Conservation (phyloP, 2,113 vertebrate species). For the Chrysemys picta region DNA sequence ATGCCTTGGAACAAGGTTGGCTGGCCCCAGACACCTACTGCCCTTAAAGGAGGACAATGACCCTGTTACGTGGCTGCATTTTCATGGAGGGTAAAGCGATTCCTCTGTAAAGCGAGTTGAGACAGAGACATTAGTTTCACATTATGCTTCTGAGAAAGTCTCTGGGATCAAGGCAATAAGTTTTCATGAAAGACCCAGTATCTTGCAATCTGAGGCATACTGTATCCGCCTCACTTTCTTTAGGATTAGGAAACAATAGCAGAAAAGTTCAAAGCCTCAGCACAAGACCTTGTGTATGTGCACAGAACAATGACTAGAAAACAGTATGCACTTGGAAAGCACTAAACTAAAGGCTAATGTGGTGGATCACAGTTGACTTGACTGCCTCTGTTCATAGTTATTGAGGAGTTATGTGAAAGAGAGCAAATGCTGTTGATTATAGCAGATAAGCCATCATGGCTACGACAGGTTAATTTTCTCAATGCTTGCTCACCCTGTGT, state of each 20-base stretch:
- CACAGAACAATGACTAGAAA: neutral
- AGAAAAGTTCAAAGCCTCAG: neutral
- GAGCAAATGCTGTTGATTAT: neutral
- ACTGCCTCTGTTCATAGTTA: neutral
- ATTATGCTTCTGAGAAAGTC: neutral
- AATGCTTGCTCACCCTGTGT: neutral
- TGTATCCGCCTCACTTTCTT: neutral
- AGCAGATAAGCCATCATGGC: neutral
- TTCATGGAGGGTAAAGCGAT: rapidly evolving
- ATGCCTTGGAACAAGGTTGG: neutral
- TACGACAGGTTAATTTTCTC: neutral
- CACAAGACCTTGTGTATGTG: neutral
- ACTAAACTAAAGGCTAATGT: neutral
- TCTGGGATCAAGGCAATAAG: neutral
- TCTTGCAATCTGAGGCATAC: neutral
- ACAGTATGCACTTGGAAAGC: neutral
- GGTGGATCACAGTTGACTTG: neutral
- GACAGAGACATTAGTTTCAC: neutral
- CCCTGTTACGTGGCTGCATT: neutral
- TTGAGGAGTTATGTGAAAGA: neutral
- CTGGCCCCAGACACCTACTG: no score
- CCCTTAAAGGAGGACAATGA: neutral
- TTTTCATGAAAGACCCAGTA: neutral
- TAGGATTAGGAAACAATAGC: neutral
- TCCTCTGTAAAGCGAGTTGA: neutral